Evolutionary conservation across 2,797 vertebrate species (phyloP), one percentile per base, ranked within the genome.

Genomic region (Spinus olivaceus): DNA sequence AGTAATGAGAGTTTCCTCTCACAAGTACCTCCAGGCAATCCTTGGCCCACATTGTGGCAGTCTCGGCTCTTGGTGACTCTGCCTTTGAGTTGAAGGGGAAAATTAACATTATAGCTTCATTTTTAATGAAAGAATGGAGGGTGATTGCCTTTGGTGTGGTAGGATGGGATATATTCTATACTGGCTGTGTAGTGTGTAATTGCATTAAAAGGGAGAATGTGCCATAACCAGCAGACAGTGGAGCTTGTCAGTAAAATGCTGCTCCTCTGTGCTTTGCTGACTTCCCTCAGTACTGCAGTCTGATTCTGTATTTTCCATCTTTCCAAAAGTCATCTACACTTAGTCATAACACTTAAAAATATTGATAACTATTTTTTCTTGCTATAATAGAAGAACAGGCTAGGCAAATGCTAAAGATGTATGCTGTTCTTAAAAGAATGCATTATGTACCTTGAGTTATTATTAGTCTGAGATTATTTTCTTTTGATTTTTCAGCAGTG

Each of bases 381-480:
- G 9, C 37, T n/a, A 1, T 56, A 82, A 32, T 42, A 70, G 12
- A n/a, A 35, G 39, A 89, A 8, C 12, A 41, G 60, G 6, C 32
- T 33, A 27, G 39, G 27, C 33, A 80, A 74, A 71, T 78, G 32
- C 56, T 44, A 1, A 69, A 54, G 25, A 9, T 42, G 1, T 22
- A 2, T 74, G 14, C 11, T 8, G 1, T 50, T 76, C 54, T 44
- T 49, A 22, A 81, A 81, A 54, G 33, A 90, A 32, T 1, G 0
- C 13, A 35, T 15, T 21, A 1, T 2, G 0, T 67, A 37, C 4
- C n/a, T 71, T 82, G 20, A 33, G 5, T 0, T 51, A 10, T 66
- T 51, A 10, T 66, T 76, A 5, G 56, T 46, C 65, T 66, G 30
- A 61, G 49, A 24, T 60, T 0, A 22, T 77, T 86, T 80, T 67